Evolutionary conservation across 2,888 invertebrate genomes (phyloP).

Genomic region (Iselma pallidipennis): DNA sequence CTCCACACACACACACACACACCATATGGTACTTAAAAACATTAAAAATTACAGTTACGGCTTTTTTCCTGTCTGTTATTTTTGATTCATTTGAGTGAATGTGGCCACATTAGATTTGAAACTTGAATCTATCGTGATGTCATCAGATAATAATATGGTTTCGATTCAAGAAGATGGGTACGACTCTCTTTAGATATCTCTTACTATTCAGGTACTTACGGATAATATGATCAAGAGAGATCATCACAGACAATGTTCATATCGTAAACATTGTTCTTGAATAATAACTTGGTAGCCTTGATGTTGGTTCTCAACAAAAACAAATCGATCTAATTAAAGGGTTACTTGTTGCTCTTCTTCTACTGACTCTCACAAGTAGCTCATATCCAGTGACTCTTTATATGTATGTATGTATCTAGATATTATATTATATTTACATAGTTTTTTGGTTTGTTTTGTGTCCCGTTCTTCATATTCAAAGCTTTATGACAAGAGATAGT

Average conservation of each 20-base stretch:
- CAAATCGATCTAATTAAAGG: slow-evolving; percentile 7
- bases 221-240: not conserved
- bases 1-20: too few species aligned
- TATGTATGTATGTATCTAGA: not conserved
- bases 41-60: too few species aligned
- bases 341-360: not conserved
- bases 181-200: too few species aligned
- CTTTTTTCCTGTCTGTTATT: not conserved
- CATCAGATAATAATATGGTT: not conserved
- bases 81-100: not conserved
- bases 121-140: not conserved
- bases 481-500: slow-evolving; percentile 19
- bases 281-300: slow-evolving; percentile 2
- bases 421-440: not conserved
- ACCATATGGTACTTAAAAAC: too few species aligned
- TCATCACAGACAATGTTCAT: not conserved
- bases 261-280: slow-evolving; percentile 1
- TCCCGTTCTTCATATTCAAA: not conserved
- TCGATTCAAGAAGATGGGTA: not conserved
- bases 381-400: slow-evolving; percentile 1
- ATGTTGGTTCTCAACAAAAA: slow-evolving; percentile 1
- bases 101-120: not conserved
- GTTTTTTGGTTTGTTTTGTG: too few species aligned
- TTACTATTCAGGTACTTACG: not conserved
- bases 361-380: not conserved